Conservation (phyloP, 2,113 vertebrate species). For the Mandrillus leucophaeus region DNA sequence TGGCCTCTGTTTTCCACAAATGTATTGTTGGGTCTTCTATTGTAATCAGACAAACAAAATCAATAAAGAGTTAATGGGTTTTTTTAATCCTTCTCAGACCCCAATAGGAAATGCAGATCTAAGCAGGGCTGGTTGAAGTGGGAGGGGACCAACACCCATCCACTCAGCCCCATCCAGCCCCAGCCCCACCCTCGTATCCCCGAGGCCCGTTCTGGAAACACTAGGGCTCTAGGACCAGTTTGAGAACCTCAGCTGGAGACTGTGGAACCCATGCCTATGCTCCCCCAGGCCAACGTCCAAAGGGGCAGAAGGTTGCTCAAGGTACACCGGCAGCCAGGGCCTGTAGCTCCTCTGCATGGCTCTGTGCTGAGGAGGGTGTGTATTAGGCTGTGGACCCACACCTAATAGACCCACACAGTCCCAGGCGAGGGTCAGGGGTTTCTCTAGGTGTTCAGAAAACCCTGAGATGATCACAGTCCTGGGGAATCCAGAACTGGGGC, state of each 20-base stretch:
- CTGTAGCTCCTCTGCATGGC: neutral
- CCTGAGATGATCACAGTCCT: neutral
- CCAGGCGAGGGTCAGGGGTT: neutral
- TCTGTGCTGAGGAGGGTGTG: neutral
- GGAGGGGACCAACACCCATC: neutral
- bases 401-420: neutral
- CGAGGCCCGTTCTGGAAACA: neutral
- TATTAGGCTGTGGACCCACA: no score
- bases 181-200: neutral
- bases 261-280: rapidly evolving
- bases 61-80: slow-evolving; percentile 53
- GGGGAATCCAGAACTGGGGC: neutral
- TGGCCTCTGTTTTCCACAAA: neutral
- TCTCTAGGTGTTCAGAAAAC: neutral
- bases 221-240: neutral
- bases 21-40: slow-evolving; percentile 26
- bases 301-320: neutral
- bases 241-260: neutral
- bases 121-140: neutral
- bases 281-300: neutral
- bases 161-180: neutral
- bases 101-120: slow-evolving; percentile 50
- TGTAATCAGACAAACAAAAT: slow-evolving; percentile 68
- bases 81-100: neutral
- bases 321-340: neutral